Percentiles rank a stretch among this genome's conserved stretches.
phyloP scores from a whole-genome alignment of 2,113 vertebrate species.

The Anoplopoma fimbria region DNA sequence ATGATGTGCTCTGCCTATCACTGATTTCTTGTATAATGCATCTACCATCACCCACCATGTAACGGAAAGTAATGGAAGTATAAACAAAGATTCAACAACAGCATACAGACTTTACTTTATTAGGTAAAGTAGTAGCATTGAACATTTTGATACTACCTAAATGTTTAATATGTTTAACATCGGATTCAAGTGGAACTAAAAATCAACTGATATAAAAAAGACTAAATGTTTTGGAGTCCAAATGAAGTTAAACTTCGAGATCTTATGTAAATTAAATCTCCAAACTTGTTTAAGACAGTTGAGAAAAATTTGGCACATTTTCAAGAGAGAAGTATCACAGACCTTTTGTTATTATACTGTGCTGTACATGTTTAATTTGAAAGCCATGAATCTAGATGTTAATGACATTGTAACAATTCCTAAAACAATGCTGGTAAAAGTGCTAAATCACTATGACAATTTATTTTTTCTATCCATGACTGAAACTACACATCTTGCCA shows the following conservation, averaged over 20 bases:
- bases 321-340: not conserved
- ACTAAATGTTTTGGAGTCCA: not conserved
- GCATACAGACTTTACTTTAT: not conserved
- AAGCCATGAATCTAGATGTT: not conserved
- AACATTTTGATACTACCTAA: not conserved
- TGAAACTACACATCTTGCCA: not conserved
- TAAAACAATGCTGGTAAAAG: not conserved
- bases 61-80: too few relatives aligned
- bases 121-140: not conserved
- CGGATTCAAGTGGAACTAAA: not conserved
- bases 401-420: conserved; percentile 5
- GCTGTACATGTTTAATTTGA: not conserved
- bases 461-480: conserved; percentile 2
- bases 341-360: not conserved
- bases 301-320: not conserved
- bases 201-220: not conserved
- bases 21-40: not conserved
- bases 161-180: not conserved
- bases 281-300: not conserved
- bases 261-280: not conserved
- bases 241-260: not conserved
- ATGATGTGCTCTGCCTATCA: not conserved
- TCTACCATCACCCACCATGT: not conserved
- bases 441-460: not conserved
- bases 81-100: not conserved